Evolutionary conservation across 1,140 invertebrate species (phyloP).

Genomic region (Cotesia typhae): DNA sequence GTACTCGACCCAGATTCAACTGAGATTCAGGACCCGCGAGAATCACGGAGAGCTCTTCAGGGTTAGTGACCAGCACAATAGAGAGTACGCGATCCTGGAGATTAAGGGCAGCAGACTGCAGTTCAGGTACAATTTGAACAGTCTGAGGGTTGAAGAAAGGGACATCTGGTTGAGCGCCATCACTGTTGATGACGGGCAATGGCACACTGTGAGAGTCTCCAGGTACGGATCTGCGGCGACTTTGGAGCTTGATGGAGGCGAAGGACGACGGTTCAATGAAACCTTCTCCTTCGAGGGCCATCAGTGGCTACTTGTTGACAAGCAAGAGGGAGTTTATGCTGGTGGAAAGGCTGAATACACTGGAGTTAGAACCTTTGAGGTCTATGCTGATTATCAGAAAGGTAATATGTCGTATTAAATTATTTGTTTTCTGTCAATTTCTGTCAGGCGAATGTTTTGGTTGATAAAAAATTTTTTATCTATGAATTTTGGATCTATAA

Average conservation of each 20-base stretch:
- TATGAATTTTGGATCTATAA: too few species aligned
- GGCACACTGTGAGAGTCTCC: slow-evolving; percentile 91
- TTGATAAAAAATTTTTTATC: background rate
- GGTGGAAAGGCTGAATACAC: slow-evolving; percentile 96
- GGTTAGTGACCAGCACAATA: slow-evolving; percentile 92
- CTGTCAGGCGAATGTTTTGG: too few species aligned
- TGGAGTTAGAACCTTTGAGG: slow-evolving; percentile 89
- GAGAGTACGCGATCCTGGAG: slow-evolving; percentile 94
- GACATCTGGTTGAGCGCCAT: slow-evolving; percentile 91
- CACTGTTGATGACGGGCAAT: slow-evolving; percentile 94
- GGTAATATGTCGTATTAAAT: slow-evolving; percentile 64
- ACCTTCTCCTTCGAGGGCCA: slow-evolving; percentile 91
- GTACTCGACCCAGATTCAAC: slow-evolving; percentile 90
- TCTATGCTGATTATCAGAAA: slow-evolving; percentile 95
- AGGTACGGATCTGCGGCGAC: slow-evolving; percentile 94
- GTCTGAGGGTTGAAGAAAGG: slow-evolving; percentile 85
- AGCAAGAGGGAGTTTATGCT: slow-evolving; percentile 93
- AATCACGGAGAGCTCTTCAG: slow-evolving; percentile 90
- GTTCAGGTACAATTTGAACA: slow-evolving; percentile 94
- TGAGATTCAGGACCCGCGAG: slow-evolving; percentile 92
- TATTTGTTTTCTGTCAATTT: too few species aligned
- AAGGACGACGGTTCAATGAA: slow-evolving; percentile 93
- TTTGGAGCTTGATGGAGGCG: slow-evolving; percentile 92
- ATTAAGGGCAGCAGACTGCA: slow-evolving; percentile 89
- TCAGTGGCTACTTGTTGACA: slow-evolving; percentile 91